Evolutionary conservation across 2,113 vertebrate genomes (phyloP).

Genomic region (Oceanites oceanicus): DNA sequence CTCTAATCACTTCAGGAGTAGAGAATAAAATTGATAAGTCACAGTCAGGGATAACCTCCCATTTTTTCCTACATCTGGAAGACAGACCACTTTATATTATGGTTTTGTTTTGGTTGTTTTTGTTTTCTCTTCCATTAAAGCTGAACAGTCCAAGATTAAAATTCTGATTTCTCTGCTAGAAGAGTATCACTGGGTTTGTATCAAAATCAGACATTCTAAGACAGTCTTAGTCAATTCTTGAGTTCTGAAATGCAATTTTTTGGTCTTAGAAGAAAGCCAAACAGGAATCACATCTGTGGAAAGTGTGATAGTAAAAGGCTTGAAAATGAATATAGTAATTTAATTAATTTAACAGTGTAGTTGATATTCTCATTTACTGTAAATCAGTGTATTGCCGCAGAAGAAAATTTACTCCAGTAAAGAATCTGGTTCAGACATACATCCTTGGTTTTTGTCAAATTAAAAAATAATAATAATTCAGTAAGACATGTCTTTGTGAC

Average conservation of each 20-base stretch:
- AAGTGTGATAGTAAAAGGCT: background rate
- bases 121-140: background rate
- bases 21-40: background rate
- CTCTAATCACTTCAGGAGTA: background rate
- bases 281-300: background rate
- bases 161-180: background rate
- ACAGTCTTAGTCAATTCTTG: background rate
- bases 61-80: background rate
- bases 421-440: background rate
- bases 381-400: background rate
- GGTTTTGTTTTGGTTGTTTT: background rate
- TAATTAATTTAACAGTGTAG: background rate
- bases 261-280: background rate
- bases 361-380: background rate
- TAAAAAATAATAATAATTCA: background rate
- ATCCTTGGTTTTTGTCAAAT: background rate
- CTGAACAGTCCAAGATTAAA: background rate
- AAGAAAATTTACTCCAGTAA: background rate
- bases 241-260: background rate
- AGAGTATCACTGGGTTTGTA: background rate
- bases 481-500: background rate
- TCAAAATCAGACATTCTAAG: background rate
- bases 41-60: background rate
- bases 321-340: background rate
- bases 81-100: background rate